Conservation (phyloP, 2,888 invertebrate species). For the Drosophila rellima region DNA sequence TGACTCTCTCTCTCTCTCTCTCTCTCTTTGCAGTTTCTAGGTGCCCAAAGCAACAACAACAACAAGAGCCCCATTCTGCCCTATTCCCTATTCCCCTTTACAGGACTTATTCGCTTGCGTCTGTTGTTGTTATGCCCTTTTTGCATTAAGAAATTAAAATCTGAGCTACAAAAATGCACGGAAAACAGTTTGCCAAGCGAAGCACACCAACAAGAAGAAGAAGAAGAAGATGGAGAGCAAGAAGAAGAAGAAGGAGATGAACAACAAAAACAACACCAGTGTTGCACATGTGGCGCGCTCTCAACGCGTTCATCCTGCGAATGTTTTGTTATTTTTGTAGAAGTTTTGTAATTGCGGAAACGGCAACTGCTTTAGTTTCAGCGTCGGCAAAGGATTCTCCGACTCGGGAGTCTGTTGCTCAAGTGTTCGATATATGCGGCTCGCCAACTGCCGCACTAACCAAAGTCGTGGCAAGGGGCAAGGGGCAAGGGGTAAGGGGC, state of each 20-base stretch:
- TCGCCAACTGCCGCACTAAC: slow-evolving; percentile 15
- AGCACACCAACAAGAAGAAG: too few species aligned
- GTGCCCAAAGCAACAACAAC: slow-evolving; percentile 13
- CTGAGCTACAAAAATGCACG: slow-evolving; percentile 70
- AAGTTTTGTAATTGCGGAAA: slow-evolving; percentile 82
- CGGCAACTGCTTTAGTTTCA: slow-evolving; percentile 60
- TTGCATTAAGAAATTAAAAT: slow-evolving; percentile 80
- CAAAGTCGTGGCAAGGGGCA: not conserved
- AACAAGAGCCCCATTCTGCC: not conserved
- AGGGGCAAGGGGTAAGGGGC: not conserved
- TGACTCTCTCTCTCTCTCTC: too few species aligned
- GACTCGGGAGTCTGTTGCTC: slow-evolving; percentile 55
- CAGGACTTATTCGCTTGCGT: not conserved
- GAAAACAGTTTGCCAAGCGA: slow-evolving; percentile 28
- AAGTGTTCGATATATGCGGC: slow-evolving; percentile 73
- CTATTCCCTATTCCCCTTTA: not conserved
- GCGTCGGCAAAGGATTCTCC: slow-evolving; percentile 31
- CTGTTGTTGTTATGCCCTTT: slow-evolving; percentile 66
- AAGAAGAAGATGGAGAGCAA: too few species aligned
- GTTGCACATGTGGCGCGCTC: slow-evolving; percentile 71
- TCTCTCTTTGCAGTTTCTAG: slow-evolving; percentile 11
- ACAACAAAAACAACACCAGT: not conserved
- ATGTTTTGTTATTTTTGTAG: slow-evolving; percentile 79
- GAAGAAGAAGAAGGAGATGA: too few species aligned
- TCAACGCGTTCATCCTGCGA: slow-evolving; percentile 54